Conservation (phyloP, 92 coral and sea anemone genomes). For the Pocillopora meandrina region DNA sequence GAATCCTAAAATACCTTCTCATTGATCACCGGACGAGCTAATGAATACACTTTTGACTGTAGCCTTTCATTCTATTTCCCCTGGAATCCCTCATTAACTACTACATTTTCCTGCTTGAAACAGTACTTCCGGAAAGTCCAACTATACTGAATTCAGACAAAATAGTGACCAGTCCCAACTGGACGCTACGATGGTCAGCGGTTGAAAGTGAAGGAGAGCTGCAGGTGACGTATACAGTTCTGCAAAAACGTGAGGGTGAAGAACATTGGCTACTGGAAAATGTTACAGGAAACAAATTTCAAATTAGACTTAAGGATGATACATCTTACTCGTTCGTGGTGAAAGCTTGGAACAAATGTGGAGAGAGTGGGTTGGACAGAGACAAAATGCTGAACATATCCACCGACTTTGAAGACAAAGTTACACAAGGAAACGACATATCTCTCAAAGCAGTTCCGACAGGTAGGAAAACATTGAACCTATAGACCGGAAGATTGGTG, state of each 20-base stretch:
- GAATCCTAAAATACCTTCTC: no score
- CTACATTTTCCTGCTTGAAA: not conserved
- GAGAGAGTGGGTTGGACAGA: slow-evolving; percentile 23
- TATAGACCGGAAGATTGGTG: no score
- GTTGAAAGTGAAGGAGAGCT: slow-evolving; percentile 12
- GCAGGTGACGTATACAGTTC: slow-evolving; percentile 10
- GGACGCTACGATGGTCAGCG: slow-evolving; percentile 36
- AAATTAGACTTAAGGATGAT: slow-evolving; percentile 3
- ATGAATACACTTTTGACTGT: no score
- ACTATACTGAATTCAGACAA: slow-evolving; percentile 19
- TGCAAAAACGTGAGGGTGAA: not conserved
- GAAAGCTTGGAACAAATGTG: slow-evolving; percentile 45
- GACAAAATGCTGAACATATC: not conserved
- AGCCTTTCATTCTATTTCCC: not conserved
- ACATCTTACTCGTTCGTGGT: slow-evolving; percentile 29
- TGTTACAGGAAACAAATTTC: slow-evolving; percentile 14
- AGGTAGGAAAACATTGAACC: not conserved
- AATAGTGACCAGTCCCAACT: not conserved
- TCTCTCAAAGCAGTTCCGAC: not conserved
- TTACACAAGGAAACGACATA: not conserved
- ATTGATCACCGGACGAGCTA: no score
- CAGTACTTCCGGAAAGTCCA: slow-evolving; percentile 29
- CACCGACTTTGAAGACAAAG: not conserved
- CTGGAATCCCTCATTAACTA: not conserved
- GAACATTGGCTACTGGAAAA: slow-evolving; percentile 22